Conservation (phyloP, 2,113 vertebrate genomes). For the Festucalex cinctus region DNA sequence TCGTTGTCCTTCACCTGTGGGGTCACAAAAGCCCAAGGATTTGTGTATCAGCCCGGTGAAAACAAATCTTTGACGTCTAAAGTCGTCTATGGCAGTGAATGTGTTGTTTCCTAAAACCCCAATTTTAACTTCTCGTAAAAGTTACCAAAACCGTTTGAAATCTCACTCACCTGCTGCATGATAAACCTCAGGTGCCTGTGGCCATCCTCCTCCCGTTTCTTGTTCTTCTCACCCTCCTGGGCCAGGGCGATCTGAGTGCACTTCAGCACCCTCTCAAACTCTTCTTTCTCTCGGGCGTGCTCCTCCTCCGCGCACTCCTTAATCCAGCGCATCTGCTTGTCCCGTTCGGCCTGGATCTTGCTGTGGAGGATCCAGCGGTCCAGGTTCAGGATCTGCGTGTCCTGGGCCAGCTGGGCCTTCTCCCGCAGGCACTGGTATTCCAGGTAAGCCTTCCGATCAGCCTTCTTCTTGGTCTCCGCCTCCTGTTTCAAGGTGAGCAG, state of each 20-base stretch:
- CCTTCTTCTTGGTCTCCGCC: not conserved
- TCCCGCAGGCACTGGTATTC: slow-evolving; percentile 1
- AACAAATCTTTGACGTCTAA: no score
- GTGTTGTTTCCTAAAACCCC: not conserved
- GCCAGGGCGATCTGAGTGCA: not conserved
- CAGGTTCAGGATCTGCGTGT: not conserved
- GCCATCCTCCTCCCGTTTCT: not conserved
- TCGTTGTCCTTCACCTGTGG: not conserved
- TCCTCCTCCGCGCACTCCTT: not conserved
- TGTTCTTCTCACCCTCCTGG: not conserved
- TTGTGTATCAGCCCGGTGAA: no score
- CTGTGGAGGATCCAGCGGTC: slow-evolving; percentile 9
- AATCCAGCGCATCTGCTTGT: not conserved
- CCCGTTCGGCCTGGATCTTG: slow-evolving; percentile 2
- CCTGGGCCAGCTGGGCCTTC: not conserved
- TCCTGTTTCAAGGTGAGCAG: not conserved
- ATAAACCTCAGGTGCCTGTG: not conserved
- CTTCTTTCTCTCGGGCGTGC: not conserved
- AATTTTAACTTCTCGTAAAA: not conserved
- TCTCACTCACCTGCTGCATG: not conserved
- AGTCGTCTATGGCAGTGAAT: no score
- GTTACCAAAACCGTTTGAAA: not conserved
- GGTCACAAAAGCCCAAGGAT: not conserved
- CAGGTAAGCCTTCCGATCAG: not conserved
- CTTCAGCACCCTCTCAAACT: not conserved